Evolutionary conservation across 2,888 invertebrate genomes (phyloP), one percentile per base, ranked within the genome.

Genomic region (Caenorhabditis panamensis): DNA sequence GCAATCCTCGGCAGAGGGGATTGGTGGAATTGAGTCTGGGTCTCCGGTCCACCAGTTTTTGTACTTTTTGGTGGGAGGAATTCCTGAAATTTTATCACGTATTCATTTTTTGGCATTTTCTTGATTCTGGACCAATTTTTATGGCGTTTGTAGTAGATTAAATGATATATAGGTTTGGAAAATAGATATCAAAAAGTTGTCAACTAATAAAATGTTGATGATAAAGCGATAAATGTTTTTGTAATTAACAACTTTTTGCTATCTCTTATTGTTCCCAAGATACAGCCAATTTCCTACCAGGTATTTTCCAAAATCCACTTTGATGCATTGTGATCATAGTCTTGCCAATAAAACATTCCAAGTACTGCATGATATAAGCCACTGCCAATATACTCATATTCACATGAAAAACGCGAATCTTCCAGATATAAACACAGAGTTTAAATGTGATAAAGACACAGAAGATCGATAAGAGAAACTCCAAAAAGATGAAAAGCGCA

Each of bases 371-470:
- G 20, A 77, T 31, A 59, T 63, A 69, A 11, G 69, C 68, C 1
- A 64, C 41, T 0, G 69, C 69, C 51, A 69, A 31, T 37, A 69
- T 64, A 28, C 51, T 77, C 68, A 77, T 77, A 18, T 77, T 77
- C 44, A 77, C 51, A 51, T 73, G 73, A 22, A 73, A 73, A 5
- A 73, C 73, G 13, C 73, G 58, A n/a, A 73, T 63, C 16, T 41
- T 64, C 73, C 62, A 66, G 26, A 73, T 73, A 13, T 18, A 59
- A 20, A 44, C 20, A 13, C 56, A 59, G 41, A 73, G 22, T 66
- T 73, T 73, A 0, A 73, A 4, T 24, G 64, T 66, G 59, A 64
- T 59, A 5, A 66, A n/a, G 6, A 73, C 59, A 37, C 73, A 73
- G 28, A 73, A 66, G 2, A 73, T 2, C 5, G 73, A 73, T n/a